These are phyloP conservation scores for Chironomus tepperi DNA, from an alignment of 1,140 invertebrate genomes.

Conservation along the genomic window DNA sequence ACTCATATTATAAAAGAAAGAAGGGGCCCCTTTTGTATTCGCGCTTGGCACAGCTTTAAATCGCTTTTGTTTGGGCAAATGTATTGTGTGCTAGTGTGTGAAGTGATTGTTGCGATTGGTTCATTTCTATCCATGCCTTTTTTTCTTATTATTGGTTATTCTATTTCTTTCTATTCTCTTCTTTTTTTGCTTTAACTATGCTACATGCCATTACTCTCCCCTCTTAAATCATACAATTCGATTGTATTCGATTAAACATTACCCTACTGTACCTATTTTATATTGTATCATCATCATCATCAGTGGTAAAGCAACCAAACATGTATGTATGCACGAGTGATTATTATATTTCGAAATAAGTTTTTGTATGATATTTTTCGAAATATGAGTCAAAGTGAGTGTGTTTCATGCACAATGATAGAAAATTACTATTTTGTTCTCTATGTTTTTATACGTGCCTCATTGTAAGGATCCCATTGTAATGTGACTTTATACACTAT, in stretches of 20 bases:
- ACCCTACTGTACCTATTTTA: too few relatives aligned
- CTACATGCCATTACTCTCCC: neutral
- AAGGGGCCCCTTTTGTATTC: neutral
- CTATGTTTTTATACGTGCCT: neutral
- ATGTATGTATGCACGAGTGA: neutral
- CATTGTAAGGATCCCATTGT: neutral
- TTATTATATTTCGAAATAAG: neutral
- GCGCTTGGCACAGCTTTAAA: neutral
- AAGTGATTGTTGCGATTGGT: conserved; percentile 18
- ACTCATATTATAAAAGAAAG: neutral
- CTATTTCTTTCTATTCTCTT: neutral
- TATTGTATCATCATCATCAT: too few relatives aligned
- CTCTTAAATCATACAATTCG: neutral
- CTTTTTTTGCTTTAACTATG: neutral
- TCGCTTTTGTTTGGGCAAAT: neutral
- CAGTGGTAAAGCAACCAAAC: too few relatives aligned
- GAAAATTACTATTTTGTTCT: conserved; percentile 20
- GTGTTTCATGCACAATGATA: neutral
- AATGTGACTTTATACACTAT: neutral
- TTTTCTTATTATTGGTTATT: conserved; percentile 21
- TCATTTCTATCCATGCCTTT: conserved; percentile 16
- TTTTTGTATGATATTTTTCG: neutral
- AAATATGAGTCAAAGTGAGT: neutral
- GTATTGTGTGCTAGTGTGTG: conserved; percentile 10
- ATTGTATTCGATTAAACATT: too few relatives aligned